Evolutionary conservation across 2,888 invertebrate species (phyloP).

Genomic region (Ichneumoninae sp.): DNA sequence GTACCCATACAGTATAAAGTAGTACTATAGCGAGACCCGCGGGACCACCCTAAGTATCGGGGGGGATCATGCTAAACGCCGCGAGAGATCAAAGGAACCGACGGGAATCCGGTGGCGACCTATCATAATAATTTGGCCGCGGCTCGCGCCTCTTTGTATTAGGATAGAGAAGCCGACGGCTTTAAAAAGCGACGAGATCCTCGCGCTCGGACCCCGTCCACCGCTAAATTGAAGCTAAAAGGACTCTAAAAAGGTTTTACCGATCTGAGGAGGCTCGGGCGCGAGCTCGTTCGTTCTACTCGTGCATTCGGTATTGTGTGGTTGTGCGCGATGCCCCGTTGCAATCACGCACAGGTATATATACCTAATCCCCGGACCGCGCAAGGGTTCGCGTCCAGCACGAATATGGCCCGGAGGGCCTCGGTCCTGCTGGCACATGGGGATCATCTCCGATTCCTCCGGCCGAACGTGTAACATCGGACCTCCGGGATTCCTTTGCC

Average conservation of each 20-base stretch:
- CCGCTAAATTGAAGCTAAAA: constrained; percentile 80
- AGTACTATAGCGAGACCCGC: constrained; percentile 44
- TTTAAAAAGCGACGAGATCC: constrained; percentile 60
- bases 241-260: constrained; percentile 81
- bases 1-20: constrained; percentile 41
- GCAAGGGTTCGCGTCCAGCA: constrained; percentile 34
- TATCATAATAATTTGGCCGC: constrained; percentile 84
- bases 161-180: constrained; percentile 82
- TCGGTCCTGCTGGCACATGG: constrained; percentile 11
- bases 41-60: constrained; percentile 80
- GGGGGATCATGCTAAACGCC: constrained; percentile 84
- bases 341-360: constrained; percentile 67
- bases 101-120: constrained; percentile 84
- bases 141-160: constrained; percentile 84
- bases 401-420: constrained; percentile 41
- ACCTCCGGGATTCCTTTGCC: constrained; percentile 10
- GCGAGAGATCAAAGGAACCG: constrained; percentile 82
- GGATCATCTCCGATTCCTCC: constrained; percentile 51
- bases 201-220: constrained; percentile 65
- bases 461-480: constrained; percentile 40
- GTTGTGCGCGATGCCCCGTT: constrained; percentile 66
- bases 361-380: constrained; percentile 57
- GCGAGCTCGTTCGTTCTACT: constrained; percentile 37
- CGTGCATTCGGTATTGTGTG: constrained; percentile 52
- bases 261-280: constrained; percentile 72